Evolutionary conservation across 2,797 vertebrate genomes (phyloP), one percentile per base, ranked within the genome.

Genomic region (Todus mexicanus): DNA sequence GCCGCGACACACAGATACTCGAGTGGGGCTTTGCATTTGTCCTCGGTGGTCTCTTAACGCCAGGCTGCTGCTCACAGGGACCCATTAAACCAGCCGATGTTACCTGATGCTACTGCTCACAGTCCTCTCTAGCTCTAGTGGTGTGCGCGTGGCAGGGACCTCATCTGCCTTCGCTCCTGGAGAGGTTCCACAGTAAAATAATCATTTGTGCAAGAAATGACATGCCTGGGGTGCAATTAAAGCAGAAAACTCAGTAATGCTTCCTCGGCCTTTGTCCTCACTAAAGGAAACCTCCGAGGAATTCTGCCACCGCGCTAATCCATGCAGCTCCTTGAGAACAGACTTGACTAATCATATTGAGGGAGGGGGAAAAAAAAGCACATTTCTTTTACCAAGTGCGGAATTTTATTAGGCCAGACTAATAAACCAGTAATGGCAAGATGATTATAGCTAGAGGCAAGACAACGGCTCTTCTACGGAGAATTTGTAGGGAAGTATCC

Each of bases 391-490:
- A 94, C 33, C 50, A 83, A 85, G 61, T n/a, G 47, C 35, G 35
- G 56, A 89, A 74, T 93, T 80, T 87, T 95, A 92, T 94, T 87
- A 94, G 86, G 65, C 77, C 82, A 94, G 69, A 85, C 92, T 90
- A 96, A 90, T 87, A 89, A 93, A 94, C 73, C 66, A 85, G 48
- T 78, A 73, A 93, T 1, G 1, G 89, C 63, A 72, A 77, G 73
- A 92, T 91, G 63, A 93, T 94, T 89, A 89, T 38, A 81, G 90
- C 87, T 42, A 45, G 81, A 87, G 81, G 90, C 83, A 93, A 90
- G 42, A 43, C 47, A 94, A 84, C 33, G 71, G 89, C 81, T 80
- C 54, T 80, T 56, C 91, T 48, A 40, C 18, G 26, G 59, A 66
- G 84, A 87, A 47, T 89, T 29, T 12, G 15, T 13, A 75, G 42